A percentile compares a stretch with the other conserved stretches of the same genome.
These are phyloP conservation scores for Candoia aspera DNA, from an alignment of 2,113 vertebrate genomes.

Conservation along the genomic window DNA sequence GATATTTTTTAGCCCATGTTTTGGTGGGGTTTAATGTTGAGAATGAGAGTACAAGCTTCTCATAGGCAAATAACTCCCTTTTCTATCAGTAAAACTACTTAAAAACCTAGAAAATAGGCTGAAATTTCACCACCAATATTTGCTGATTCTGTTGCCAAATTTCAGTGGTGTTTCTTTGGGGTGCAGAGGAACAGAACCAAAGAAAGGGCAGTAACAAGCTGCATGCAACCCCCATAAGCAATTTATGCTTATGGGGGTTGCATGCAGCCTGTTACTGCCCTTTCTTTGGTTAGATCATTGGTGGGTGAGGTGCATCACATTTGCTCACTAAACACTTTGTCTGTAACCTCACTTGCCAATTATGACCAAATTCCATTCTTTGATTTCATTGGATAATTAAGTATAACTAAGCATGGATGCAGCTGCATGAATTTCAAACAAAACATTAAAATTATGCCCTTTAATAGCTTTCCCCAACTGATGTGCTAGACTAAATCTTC, in stretches of 20 bases:
- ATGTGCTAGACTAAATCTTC: background rate
- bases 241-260: background rate
- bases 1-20: background rate
- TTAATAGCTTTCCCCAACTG: background rate
- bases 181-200: background rate
- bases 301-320: background rate
- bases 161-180: background rate
- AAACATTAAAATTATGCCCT: background rate
- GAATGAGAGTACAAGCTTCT: background rate
- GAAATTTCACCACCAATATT: background rate
- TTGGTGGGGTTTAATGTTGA: background rate
- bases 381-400: background rate
- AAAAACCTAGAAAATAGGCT: background rate
- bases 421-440: background rate
- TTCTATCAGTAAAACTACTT: background rate
- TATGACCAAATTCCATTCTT: background rate
- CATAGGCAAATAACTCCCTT: background rate
- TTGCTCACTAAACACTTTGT: background rate
- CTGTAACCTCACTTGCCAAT: background rate
- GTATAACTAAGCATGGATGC: background rate
- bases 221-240: too few species aligned
- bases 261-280: background rate
- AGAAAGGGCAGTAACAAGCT: too few species aligned
- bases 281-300: background rate
- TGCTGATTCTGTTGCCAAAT: background rate